A percentile compares a stretch with the other conserved stretches of the same genome.
Evolutionary conservation across 2,888 invertebrate genomes (phyloP).

Genomic region (Eupithecia vulgata): DNA sequence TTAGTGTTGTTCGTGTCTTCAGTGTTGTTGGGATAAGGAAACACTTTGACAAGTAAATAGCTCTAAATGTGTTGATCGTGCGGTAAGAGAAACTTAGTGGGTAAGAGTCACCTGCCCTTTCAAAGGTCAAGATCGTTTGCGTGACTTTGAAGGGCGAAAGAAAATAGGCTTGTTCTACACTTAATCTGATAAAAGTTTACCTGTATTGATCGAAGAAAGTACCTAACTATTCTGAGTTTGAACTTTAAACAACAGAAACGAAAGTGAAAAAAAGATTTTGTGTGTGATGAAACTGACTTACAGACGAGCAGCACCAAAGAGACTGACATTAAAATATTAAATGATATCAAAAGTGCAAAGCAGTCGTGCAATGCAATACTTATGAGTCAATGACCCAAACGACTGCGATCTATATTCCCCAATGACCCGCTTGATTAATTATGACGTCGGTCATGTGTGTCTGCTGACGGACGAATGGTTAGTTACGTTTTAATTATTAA

Average conservation of each 20-base stretch:
- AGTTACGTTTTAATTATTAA: neutral
- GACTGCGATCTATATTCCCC: conserved; percentile 31
- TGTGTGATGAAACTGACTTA: neutral
- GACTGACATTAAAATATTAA: neutral
- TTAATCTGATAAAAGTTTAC: conserved; percentile 11
- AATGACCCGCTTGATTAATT: conserved; percentile 48
- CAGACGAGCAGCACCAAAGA: neutral
- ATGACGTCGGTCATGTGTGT: conserved; percentile 30
- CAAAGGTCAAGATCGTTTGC: conserved; percentile 36
- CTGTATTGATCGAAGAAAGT: neutral
- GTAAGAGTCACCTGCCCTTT: conserved; percentile 19
- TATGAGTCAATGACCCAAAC: conserved; percentile 45
- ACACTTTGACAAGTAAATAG: conserved; percentile 29
- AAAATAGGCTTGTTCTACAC: conserved; percentile 26
- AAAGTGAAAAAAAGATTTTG: neutral
- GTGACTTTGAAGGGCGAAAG: conserved; percentile 33
- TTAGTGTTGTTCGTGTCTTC: conserved; percentile 6
- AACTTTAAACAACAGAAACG: neutral
- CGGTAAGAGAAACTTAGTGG: conserved; percentile 22
- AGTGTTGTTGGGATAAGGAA: conserved; percentile 22
- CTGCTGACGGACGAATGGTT: neutral
- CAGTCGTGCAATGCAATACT: conserved; percentile 19
- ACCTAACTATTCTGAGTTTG: neutral
- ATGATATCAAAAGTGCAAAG: neutral
- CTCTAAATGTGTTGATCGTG: conserved; percentile 33